Conservation (phyloP, 2,113 vertebrate genomes). For the Gymnocephalus cernua region DNA sequence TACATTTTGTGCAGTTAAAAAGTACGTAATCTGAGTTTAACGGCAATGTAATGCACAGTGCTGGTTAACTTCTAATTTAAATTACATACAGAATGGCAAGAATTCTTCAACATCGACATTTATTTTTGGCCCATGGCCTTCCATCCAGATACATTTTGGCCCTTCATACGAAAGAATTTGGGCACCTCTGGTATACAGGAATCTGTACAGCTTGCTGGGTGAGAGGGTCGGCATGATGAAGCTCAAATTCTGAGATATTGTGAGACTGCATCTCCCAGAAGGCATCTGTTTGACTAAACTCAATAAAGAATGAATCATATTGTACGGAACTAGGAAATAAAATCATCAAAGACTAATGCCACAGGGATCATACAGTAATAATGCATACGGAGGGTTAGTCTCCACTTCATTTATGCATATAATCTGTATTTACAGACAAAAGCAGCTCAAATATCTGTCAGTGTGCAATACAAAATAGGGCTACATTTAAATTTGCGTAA, state of each 20-base stretch:
- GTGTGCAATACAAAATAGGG: neutral
- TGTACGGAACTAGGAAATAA: neutral
- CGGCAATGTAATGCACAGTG: too few relatives aligned
- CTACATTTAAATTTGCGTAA: too few relatives aligned
- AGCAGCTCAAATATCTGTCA: neutral
- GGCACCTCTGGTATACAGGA: too few relatives aligned
- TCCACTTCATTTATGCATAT: neutral
- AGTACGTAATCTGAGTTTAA: too few relatives aligned
- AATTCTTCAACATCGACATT: too few relatives aligned
- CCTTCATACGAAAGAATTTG: too few relatives aligned
- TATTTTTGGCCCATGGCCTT: too few relatives aligned
- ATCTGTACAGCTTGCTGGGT: neutral
- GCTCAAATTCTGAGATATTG: conserved; percentile 1
- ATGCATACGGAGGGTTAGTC: neutral
- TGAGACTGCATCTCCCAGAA: neutral
- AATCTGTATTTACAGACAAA: neutral
- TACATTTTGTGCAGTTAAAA: too few relatives aligned
- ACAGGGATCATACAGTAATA: neutral
- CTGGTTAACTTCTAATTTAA: too few relatives aligned
- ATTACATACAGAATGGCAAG: too few relatives aligned
- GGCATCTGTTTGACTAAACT: neutral
- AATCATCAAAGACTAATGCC: neutral
- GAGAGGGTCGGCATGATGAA: conserved; percentile 7
- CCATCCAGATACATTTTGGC: too few relatives aligned
- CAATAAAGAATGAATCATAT: neutral